Base-by-base conservation (phyloP, 2,888 invertebrate genomes). In the Tromatobia lineatoria region DNA sequence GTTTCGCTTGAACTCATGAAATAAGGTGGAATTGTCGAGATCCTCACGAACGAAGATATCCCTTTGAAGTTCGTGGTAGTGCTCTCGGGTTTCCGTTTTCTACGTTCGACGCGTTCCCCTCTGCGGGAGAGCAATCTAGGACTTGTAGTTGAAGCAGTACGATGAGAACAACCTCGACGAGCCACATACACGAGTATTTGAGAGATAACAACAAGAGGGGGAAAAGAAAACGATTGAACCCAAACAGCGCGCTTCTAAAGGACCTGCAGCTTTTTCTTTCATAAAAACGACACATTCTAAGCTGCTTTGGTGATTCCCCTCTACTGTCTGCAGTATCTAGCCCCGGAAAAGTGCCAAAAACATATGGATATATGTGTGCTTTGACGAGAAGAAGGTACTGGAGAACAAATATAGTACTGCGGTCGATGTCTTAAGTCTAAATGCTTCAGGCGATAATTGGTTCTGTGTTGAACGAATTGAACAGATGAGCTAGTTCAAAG, bases 121-220 rank as follows among this genome's bases (percentile, higher is more conserved):
- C 45, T 57, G 54, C 42, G 20, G 45, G 4, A 38, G 34, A 52
- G 34, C 70, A 70, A 52, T 70, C 70, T 34, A 20, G 54, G 54
- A 18, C 54, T 52, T 34, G 34, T 6, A 15, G 52, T 38, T 52
- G 52, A 42, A 59, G 1, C 25, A 7, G 57, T 18, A 45, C 38
- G n/a, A 45, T 25, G 71, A 57, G 71, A 57, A 25, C 25, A 42
- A 38, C 15, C 47, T 18, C 29, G 18, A 45, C 59, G 18, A 61
- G 47, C 73, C 29, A 54, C 59, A 47, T 47, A 34, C 47, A 47
- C 61, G 61, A 74, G 42, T 59, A 29, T 74, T 61, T 61, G 59
- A 74, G 59, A 47, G 20, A 74, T 29, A 47, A 45, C 23, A 42
- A 13, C 15, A 18, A 42, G 57, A 20, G 25, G 6, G 13, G 18